Base-by-base conservation (phyloP, 2,888 invertebrate species). In the Galeopsomyia nigrocyanea region DNA sequence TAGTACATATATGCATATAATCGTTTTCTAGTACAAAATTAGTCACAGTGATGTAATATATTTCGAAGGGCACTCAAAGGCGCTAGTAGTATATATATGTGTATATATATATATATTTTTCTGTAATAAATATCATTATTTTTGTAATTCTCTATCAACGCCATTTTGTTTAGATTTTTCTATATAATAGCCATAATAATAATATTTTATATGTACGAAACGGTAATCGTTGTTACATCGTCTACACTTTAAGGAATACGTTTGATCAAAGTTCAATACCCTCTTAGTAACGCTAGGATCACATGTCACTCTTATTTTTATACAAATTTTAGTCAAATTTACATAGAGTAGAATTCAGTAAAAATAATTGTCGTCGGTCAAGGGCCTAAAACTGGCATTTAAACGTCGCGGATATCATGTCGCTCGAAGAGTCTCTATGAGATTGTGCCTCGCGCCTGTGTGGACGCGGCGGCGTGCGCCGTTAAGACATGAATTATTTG, bases 11-110 rank as follows among this genome's bases (percentile, higher is more conserved):
- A 39, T 1, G 31, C 31, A 57, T 51, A 62, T 63, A 53, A 71
- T 71, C 57, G 66, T 69, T 77, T 70, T 75, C 77, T 78, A 79
- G 77, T 79, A 78, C 69, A 78, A 79, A 79, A 79, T 78, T 79
- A 78, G 76, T 74, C 71, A 75, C 70, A 62, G 51, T 61, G 58
- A 58, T 66, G 58, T 62, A 50, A 26, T 58, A 66, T 58, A 13
- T 68, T 63, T 75, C 19, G 61, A 75, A 75, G 75, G 75, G 71
- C 75, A 75, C 73, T 71, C 71, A 60, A 66, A 71, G 51, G 75
- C 49, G 64, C 62, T 75, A 75, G 66, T 63, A 26, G 26, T 57
- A 19, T 55, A 26, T 5, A 26, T 5, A 26, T 5, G 5, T 5
- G 5, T 5, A 26, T 5, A 26, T 5, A 5, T 26, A 26, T 26